phyloP scores from a whole-genome alignment of 2,113 vertebrate species.

The Blennius ocellaris region DNA sequence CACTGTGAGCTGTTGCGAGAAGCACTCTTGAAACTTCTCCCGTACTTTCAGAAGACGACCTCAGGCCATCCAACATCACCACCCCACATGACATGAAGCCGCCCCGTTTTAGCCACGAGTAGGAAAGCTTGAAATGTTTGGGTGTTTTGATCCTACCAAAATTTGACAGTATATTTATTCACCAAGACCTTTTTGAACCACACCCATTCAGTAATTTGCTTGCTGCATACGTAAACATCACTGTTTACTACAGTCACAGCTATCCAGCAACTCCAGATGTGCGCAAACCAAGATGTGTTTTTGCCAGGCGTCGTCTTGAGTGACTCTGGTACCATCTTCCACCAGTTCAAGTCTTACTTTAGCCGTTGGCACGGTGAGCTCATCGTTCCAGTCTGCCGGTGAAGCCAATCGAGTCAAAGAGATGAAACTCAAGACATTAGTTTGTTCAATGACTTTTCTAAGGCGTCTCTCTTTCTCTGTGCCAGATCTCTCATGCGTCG shows the following conservation, averaged over 20 bases:
- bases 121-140: no score
- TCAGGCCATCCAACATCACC: no score
- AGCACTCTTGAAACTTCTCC: no score
- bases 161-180: not conserved
- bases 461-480: conserved; percentile 1
- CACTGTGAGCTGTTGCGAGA: no score
- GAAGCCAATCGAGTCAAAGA: not conserved
- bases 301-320: conserved; percentile 10
- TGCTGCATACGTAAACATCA: conserved; percentile 1
- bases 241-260: not conserved
- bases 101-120: no score
- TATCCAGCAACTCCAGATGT: conserved; percentile 29
- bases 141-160: no score
- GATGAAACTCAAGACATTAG: conserved; percentile 4
- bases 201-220: not conserved
- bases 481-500: not conserved
- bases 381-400: not conserved
- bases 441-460: conserved; percentile 2
- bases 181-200: conserved; percentile 3
- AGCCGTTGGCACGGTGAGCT: not conserved
- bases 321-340: conserved; percentile 19
- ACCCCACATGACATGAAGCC: no score
- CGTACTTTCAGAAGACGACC: no score
- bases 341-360: not conserved
- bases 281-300: conserved; percentile 13